Evolutionary conservation across 2,888 invertebrate genomes (phyloP).

Genomic region (Argyresthia albistria): DNA sequence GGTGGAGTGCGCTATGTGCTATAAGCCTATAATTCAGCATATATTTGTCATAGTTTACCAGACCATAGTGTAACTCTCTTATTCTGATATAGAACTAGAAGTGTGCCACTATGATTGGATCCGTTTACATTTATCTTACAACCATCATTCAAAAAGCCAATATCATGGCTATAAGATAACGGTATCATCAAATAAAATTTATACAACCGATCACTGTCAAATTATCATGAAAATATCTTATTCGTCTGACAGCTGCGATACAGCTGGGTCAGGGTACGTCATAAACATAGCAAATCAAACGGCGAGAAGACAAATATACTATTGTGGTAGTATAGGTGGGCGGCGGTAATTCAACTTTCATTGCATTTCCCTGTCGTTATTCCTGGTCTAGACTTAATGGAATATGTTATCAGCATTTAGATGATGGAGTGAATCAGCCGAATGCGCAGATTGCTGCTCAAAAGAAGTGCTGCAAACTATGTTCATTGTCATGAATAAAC

Average conservation of each 20-base stretch:
- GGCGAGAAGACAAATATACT: not conserved
- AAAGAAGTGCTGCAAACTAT: too few species aligned
- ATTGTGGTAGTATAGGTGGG: conserved; percentile 1
- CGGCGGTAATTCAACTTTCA: conserved; percentile 4
- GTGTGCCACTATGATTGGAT: too few species aligned
- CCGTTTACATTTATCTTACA: not conserved
- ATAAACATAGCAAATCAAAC: not conserved
- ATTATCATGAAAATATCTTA: conserved; percentile 2
- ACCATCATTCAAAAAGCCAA: not conserved
- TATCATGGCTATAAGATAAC: not conserved
- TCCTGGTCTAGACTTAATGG: not conserved
- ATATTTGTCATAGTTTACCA: too few species aligned
- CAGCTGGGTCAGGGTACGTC: not conserved
- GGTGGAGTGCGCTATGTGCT: too few species aligned
- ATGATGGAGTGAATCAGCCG: not conserved
- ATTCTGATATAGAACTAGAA: not conserved
- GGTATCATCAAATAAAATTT: not conserved
- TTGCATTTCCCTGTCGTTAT: conserved; percentile 3
- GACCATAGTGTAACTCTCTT: not conserved
- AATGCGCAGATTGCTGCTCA: not conserved
- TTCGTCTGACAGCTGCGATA: not conserved
- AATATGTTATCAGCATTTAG: not conserved
- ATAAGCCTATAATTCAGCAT: too few species aligned
- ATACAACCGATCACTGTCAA: not conserved
- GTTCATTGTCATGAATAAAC: too few species aligned